Evolutionary conservation across 2,888 invertebrate genomes (phyloP), one percentile per base, ranked within the genome.

Genomic region (Yponomeuta cagnagella): DNA sequence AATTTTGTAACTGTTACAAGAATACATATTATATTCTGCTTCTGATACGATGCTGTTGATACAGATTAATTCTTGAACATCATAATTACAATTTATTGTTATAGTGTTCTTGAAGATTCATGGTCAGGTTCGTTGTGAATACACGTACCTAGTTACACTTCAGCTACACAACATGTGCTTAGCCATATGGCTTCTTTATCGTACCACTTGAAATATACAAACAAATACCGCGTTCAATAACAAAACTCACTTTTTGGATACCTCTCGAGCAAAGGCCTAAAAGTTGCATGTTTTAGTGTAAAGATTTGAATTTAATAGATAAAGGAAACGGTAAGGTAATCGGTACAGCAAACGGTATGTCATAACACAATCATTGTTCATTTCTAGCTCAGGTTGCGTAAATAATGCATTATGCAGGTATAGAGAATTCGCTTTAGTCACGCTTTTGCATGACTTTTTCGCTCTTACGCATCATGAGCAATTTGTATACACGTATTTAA

Each of bases 101-200:
- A 64, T 73, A 68, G 69, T 64, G 71, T 66, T 70, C 23, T 65
- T 5, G 65, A 15, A 63, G 23, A 70, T 78, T 79, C 85, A 86
- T 74, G 84, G 86, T 83, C 87, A 88, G 72, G 86, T 85, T 79
- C 81, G 79, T 71, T 72, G 74, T 80, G 77, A 79, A 73, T 71
- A 70, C 15, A 15, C 4, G 52, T 58, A 58, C 15, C 43, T 43
- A 43, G 70, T 65, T 31, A 10, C 70, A 63, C 70, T 52, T 63
- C 67, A 67, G 70, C 67, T 69, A 83, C 87, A 87, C 77, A 80
- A 83, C 87, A 87, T 83, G 79, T 86, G 87, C 79, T 78, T 75
- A 73, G 80, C 86, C 89, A 88, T 83, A 84, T 89, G 89, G 85
- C 81, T 82, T 80, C 79, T 75, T 83, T 85, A 84, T 82, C 82